A percentile compares a stretch with the other conserved stretches of the same genome.
Evolutionary conservation across 2,888 invertebrate species (phyloP).

Genomic region (Drosophila merina): DNA sequence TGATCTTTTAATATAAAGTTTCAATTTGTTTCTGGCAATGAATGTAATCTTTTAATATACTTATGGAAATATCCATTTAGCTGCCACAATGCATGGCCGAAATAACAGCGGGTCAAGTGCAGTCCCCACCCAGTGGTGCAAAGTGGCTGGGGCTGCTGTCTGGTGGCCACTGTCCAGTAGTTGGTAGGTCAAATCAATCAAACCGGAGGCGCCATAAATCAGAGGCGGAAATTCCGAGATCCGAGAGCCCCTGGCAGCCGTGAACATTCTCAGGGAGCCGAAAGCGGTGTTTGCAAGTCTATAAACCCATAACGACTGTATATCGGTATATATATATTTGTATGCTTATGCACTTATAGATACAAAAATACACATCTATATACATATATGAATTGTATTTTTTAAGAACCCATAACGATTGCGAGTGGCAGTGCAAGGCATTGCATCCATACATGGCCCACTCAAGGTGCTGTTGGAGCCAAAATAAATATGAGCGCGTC

Average conservation of each 20-base stretch:
- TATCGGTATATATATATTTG: constrained; percentile 39
- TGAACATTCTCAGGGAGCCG: constrained; percentile 50
- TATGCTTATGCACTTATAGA: constrained; percentile 41
- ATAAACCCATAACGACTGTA: constrained; percentile 62
- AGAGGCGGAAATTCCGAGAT: constrained; percentile 67
- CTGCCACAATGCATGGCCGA: constrained; percentile 30
- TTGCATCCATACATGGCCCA: constrained; percentile 64
- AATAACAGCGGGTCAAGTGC: constrained; percentile 78
- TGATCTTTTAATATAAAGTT: background rate
- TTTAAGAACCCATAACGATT: constrained; percentile 37
- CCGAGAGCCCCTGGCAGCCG: constrained; percentile 52
- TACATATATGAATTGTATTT: constrained; percentile 28
- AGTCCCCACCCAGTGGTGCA: constrained; percentile 35
- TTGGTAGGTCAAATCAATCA: constrained; percentile 69
- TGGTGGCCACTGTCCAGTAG: constrained; percentile 21
- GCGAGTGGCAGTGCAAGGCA: constrained; percentile 22
- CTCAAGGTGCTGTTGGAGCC: constrained; percentile 68
- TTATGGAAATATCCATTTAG: background rate
- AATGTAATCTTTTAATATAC: background rate
- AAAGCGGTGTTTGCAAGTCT: constrained; percentile 36
- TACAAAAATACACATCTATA: constrained; percentile 18
- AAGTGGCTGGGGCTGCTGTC: constrained; percentile 6
- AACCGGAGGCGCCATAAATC: constrained; percentile 54
- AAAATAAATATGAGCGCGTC: constrained; percentile 60
- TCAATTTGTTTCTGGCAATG: background rate